Evolutionary conservation across 1,140 invertebrate species (phyloP).

Genomic region (Ephestia elutella): DNA sequence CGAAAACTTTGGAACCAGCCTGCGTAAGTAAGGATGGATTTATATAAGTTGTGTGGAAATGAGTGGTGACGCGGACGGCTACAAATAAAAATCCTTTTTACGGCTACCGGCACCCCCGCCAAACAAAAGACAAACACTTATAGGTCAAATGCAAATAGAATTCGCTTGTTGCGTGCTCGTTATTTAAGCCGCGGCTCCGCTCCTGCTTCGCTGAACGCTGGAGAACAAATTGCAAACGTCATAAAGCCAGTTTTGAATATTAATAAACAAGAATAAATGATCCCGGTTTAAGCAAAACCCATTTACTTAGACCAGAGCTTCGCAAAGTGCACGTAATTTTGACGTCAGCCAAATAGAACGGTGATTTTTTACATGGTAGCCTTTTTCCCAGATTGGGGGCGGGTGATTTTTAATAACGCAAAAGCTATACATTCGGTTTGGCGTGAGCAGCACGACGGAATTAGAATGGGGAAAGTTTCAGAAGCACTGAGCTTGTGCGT

Average conservation of each 20-base stretch:
- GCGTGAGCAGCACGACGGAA: neutral
- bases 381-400: neutral
- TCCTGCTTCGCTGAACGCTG: slow-evolving; percentile 41
- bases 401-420: slow-evolving; percentile 11
- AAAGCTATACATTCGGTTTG: slow-evolving; percentile 7
- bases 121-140: slow-evolving; percentile 47
- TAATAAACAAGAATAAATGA: slow-evolving; percentile 60
- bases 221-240: slow-evolving; percentile 63
- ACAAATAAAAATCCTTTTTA: slow-evolving; percentile 23
- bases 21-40: neutral
- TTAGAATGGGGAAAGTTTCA: slow-evolving; percentile 47
- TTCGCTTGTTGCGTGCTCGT: slow-evolving; percentile 58
- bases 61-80: neutral
- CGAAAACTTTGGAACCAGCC: neutral
- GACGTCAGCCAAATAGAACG: slow-evolving; percentile 27
- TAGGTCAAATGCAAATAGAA: slow-evolving; percentile 65
- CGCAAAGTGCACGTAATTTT: slow-evolving; percentile 36
- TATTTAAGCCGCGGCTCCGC: slow-evolving; percentile 32
- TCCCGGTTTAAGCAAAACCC: slow-evolving; percentile 37
- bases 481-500: slow-evolving; percentile 62
- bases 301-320: slow-evolving; percentile 38
- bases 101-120: slow-evolving; percentile 14
- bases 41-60: no score
- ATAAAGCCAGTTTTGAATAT: slow-evolving; percentile 63
- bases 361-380: slow-evolving; percentile 17